Evolutionary conservation across 1,140 invertebrate species (phyloP).

Genomic region (Anastrepha ludens): DNA sequence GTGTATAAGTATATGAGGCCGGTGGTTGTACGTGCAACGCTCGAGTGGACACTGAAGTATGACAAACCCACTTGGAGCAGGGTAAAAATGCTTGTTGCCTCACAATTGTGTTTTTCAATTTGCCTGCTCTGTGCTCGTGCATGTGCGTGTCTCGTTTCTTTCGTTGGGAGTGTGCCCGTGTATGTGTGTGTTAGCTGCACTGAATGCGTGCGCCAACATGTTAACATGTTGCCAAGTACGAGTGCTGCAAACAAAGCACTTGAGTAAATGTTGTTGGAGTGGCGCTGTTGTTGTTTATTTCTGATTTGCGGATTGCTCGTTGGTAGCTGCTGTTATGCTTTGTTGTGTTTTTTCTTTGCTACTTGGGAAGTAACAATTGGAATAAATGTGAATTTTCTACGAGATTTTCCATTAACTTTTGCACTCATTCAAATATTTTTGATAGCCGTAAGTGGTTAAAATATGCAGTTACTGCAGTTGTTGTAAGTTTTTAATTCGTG

Average conservation of each 20-base stretch:
- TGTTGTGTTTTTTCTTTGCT: background rate
- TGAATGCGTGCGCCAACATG: background rate
- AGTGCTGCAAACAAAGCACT: slow-evolving; percentile 39
- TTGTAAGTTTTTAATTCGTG: background rate
- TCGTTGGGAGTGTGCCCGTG: background rate
- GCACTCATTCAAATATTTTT: slow-evolving; percentile 9
- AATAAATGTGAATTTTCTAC: slow-evolving; percentile 28
- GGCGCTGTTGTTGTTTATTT: slow-evolving; percentile 22
- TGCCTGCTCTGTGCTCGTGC: background rate
- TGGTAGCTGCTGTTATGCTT: background rate
- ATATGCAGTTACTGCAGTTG: background rate
- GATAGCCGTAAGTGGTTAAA: background rate
- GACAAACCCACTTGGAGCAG: slow-evolving; percentile 35
- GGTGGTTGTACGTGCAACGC: slow-evolving; percentile 12
- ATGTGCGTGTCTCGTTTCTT: background rate
- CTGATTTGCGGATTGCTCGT: slow-evolving; percentile 10
- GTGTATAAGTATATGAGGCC: background rate
- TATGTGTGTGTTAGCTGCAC: background rate
- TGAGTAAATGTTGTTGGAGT: slow-evolving; percentile 33
- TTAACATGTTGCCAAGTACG: slow-evolving; percentile 18
- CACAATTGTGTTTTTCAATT: slow-evolving; percentile 44
- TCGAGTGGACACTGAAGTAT: slow-evolving; percentile 43
- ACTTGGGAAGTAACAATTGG: slow-evolving; percentile 17
- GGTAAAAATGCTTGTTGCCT: slow-evolving; percentile 38
- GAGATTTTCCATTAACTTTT: slow-evolving; percentile 35